phyloP scores from a whole-genome alignment of 2,113 vertebrate genomes.

The Triplophysa dalaica region DNA sequence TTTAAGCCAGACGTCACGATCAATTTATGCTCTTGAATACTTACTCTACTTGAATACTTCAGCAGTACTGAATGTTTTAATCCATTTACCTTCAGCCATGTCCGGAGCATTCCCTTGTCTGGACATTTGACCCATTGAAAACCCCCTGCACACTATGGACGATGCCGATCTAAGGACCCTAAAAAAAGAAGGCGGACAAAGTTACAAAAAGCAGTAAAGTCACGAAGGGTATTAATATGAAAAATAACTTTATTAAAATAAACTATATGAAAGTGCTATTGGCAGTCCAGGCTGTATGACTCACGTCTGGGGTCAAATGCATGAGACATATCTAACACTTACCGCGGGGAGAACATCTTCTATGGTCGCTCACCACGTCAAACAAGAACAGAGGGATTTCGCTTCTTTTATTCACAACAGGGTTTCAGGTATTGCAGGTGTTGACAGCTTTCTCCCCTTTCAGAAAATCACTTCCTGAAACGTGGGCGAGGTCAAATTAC shows the following conservation, averaged over 20 bases:
- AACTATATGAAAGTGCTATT: not conserved
- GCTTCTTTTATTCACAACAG: not conserved
- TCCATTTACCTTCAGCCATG: conserved; percentile 70
- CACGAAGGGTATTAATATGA: not conserved
- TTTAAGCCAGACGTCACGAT: not conserved
- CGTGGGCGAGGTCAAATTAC: conserved; percentile 4
- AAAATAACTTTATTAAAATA: not conserved
- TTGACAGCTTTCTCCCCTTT: not conserved
- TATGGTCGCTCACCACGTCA: not conserved
- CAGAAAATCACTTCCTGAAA: not conserved
- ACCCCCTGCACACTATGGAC: conserved; percentile 54
- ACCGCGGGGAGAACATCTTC: conserved; percentile 33
- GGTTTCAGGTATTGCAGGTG: not conserved
- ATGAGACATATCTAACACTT: not conserved
- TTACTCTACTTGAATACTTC: no score
- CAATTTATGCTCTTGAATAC: no score
- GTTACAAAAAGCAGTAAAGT: not conserved
- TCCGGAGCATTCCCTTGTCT: conserved; percentile 65
- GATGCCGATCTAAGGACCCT: conserved; percentile 58
- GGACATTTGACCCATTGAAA: conserved; percentile 43
- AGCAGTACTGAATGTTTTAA: conserved; percentile 32
- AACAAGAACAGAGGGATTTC: not conserved
- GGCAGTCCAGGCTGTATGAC: not conserved
- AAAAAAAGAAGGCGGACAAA: conserved; percentile 30
- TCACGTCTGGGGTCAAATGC: not conserved